A percentile compares a stretch with the other conserved stretches of the same genome.
phyloP scores from a whole-genome alignment of 2,888 invertebrate species.

The Harmothoe impar region DNA sequence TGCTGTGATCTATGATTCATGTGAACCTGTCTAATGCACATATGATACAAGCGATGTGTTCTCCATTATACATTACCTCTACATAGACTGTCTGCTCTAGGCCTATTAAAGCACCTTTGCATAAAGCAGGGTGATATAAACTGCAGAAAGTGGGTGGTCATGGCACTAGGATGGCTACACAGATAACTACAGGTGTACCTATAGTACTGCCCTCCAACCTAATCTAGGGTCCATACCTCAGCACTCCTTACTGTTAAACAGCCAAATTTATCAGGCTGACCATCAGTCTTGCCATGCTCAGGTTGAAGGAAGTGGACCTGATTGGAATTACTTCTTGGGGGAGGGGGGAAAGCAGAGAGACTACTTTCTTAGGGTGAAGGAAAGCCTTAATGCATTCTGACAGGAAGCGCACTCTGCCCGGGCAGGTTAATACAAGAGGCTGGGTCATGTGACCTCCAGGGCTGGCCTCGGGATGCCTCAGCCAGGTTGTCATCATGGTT shows the following conservation, averaged over 20 bases:
- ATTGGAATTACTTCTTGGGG: conserved; percentile 30
- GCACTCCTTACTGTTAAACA: neutral
- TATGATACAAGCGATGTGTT: too few species aligned
- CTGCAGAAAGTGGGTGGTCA: too few species aligned
- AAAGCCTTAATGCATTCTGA: neutral
- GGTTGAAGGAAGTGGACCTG: neutral
- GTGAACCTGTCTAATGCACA: too few species aligned
- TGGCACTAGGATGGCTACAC: too few species aligned
- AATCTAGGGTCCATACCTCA: neutral
- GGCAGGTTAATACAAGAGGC: neutral
- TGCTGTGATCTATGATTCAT: too few species aligned
- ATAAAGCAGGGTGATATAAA: too few species aligned
- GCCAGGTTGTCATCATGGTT: neutral
- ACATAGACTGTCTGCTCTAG: too few species aligned
- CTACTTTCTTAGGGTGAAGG: neutral
- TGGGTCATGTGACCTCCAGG: conserved; percentile 1
- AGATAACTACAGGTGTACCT: too few species aligned
- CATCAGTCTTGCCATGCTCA: neutral
- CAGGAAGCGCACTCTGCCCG: neutral
- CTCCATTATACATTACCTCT: too few species aligned
- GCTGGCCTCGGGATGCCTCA: neutral
- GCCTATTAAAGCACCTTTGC: too few species aligned
- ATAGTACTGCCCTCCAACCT: neutral
- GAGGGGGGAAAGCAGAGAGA: neutral
- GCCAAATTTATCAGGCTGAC: neutral